Percentiles rank a stretch among this genome's conserved stretches.
These are phyloP conservation scores for Ophraella communa DNA, from an alignment of 2,888 invertebrate genomes.

Conservation along the genomic window DNA sequence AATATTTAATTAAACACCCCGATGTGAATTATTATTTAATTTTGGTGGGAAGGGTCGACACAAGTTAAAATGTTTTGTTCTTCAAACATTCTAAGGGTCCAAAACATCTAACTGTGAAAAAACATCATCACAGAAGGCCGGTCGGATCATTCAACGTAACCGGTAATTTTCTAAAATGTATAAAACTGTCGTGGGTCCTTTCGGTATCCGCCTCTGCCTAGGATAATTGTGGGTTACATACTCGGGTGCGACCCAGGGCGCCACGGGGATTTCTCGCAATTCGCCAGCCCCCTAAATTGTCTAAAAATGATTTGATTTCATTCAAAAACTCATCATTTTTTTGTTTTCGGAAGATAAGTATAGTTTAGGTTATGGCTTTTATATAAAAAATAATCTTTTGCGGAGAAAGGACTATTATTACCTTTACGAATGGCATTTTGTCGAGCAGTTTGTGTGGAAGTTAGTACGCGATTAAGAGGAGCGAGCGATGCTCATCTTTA, in stretches of 20 bases:
- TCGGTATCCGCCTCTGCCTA: constrained; percentile 40
- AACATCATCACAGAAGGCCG: constrained; percentile 41
- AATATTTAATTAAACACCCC: too few relatives aligned
- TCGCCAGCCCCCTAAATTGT: constrained; percentile 31
- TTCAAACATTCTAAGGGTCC: constrained; percentile 30
- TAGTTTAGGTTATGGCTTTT: constrained; percentile 31
- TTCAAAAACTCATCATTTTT: constrained; percentile 36
- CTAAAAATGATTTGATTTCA: constrained; percentile 37
- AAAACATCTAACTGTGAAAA: constrained; percentile 37
- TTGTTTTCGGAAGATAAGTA: constrained; percentile 34
- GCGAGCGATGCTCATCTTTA: not conserved
- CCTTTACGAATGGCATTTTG: constrained; percentile 27
- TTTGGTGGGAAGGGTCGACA: not conserved
- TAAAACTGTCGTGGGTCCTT: constrained; percentile 48
- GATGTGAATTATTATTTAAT: too few relatives aligned
- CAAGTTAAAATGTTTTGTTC: not conserved
- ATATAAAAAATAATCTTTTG: constrained; percentile 33
- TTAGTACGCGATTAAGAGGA: constrained; percentile 3
- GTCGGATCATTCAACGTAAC: constrained; percentile 46
- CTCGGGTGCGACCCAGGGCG: constrained; percentile 51
- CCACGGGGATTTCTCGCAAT: constrained; percentile 43
- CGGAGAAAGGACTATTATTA: constrained; percentile 23
- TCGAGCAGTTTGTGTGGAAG: constrained; percentile 8
- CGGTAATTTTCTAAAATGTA: constrained; percentile 54
- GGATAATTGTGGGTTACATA: constrained; percentile 49